Evolutionary conservation across 2,797 vertebrate species (phyloP), one percentile per base, ranked within the genome.

Genomic region (Enteromius mattozi): DNA sequence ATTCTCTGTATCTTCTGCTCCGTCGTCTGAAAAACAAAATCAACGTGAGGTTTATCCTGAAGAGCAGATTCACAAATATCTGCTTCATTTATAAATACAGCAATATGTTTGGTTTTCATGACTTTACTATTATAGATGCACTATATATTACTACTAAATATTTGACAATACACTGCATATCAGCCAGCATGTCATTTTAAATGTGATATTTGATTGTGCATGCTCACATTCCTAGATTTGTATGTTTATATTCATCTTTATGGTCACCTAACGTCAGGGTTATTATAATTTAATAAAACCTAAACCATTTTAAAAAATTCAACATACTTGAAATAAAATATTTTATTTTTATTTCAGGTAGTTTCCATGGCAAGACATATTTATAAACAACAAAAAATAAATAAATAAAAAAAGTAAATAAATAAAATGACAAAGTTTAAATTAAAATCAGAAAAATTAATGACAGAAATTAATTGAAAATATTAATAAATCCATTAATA

Each of bases 21-120:
- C 81, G 2, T 76, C 69, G 3, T 63, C 72, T 83, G 72, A 8
- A 77, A 61, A 24, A 83, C 24, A 54, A 47, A 75, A 76, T 59
- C 76, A 4, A 35, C 5, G 7, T 1, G 3, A 6, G n/a, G 17
- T 13, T 63, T 17, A 71, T 16, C 17, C 21, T 3, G 9, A 13
- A 42, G 4, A 78, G 19, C 8, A 12, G 0, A 49, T 65, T 7
- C 14, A 24, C 12, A 40, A 27, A 24, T 42, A 77, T 27, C 14
- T 17, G 35, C 21, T 77, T 77, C 3, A 42, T 27, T 24, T 4
- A 51, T 17, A 51, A 12, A 0, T 33, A 9, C 0, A 0, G 21
- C 9, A 21, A 59, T 8, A 17, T n/a, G 7, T 56, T 4, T 24
- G 13, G 19, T 37, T 76, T 59, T 59, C 54, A 59, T 77, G 16